These are phyloP conservation scores for Piaya cayana DNA, from an alignment of 2,113 vertebrate species.

Conservation along the genomic window DNA sequence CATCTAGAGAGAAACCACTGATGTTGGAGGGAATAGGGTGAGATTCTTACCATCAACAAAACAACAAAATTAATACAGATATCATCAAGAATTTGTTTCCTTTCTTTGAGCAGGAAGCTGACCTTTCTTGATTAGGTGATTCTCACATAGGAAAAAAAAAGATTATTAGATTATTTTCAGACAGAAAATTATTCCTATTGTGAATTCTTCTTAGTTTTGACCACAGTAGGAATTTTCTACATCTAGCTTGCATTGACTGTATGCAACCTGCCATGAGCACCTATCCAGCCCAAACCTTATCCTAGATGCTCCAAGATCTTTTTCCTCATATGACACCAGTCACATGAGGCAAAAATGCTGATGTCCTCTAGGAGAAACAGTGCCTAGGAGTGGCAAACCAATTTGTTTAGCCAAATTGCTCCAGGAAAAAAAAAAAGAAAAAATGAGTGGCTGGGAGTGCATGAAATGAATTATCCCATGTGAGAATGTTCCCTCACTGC, in stretches of 20 bases:
- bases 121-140: not conserved
- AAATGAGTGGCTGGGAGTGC: not conserved
- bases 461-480: not conserved
- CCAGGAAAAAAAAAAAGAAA: not conserved
- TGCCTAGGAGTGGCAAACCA: not conserved
- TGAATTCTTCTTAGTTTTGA: not conserved
- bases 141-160: not conserved
- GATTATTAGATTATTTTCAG: not conserved
- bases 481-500: not conserved
- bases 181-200: not conserved
- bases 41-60: not conserved
- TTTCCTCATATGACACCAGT: not conserved
- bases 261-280: not conserved
- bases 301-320: not conserved
- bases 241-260: not conserved
- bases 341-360: not conserved
- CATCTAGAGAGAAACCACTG: not conserved
- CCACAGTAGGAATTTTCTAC: not conserved
- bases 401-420: not conserved
- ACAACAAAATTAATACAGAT: not conserved
- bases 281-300: not conserved
- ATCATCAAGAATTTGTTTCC: not conserved
- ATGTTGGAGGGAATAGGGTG: not conserved
- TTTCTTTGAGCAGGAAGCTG: not conserved
- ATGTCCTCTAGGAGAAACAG: not conserved